phyloP scores from a whole-genome alignment of 2,113 vertebrate genomes.

The Saguinus midas region DNA sequence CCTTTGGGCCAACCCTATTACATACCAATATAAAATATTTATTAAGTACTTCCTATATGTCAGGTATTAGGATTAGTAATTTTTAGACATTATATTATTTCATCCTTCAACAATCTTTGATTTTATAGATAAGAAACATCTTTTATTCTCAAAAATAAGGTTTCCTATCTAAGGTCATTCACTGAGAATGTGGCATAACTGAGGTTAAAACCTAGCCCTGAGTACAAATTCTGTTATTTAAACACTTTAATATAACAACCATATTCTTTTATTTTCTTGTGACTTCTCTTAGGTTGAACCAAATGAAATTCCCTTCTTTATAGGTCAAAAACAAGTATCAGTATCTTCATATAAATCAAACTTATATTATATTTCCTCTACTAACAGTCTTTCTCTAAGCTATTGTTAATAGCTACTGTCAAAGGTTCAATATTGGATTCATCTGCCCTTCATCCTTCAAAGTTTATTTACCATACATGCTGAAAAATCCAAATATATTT shows the following conservation, averaged over 20 bases:
- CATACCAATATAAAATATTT: conserved; percentile 25
- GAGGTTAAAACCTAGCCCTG: neutral
- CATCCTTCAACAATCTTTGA: neutral
- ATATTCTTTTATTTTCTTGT: conserved; percentile 10
- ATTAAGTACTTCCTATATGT: neutral
- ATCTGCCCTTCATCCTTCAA: conserved; percentile 17
- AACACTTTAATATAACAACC: neutral
- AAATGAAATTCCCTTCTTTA: neutral
- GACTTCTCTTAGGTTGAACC: conserved; percentile 11
- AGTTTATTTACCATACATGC: neutral
- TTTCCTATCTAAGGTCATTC: neutral
- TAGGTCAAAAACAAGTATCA: neutral
- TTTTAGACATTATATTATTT: conserved; percentile 27
- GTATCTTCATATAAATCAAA: neutral
- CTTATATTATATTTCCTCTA: neutral
- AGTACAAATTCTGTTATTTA: neutral
- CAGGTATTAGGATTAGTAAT: neutral
- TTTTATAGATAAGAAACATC: conserved; percentile 19
- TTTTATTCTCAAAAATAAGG: neutral
- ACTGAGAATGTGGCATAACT: neutral
- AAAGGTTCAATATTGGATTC: neutral
- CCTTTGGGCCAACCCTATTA: neutral
- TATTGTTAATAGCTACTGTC: neutral
- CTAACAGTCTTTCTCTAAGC: conserved; percentile 1
- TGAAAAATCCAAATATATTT: neutral